These are phyloP conservation scores for Peromyscus leucopus DNA, from an alignment of 2,113 vertebrate genomes.

Conservation along the genomic window DNA sequence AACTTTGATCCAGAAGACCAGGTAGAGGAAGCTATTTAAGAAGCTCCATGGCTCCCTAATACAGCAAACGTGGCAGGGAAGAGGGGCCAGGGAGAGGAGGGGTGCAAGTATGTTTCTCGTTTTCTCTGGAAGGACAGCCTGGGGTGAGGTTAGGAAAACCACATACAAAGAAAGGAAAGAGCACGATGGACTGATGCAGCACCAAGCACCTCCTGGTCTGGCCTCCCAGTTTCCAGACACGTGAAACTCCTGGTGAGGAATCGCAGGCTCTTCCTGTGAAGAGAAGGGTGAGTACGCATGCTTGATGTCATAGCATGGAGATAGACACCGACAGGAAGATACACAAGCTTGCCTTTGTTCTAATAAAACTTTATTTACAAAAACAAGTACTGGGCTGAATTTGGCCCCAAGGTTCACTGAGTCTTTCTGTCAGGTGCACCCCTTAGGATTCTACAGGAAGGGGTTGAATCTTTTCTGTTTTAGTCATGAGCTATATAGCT, in stretches of 20 bases:
- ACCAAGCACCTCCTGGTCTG: neutral
- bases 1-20: neutral
- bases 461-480: neutral
- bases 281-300: too few species aligned
- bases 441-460: neutral
- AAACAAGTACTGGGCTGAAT: neutral
- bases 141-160: neutral
- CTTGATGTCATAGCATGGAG: neutral
- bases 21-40: neutral
- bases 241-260: neutral
- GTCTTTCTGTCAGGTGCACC: neutral
- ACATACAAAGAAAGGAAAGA: neutral
- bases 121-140: neutral
- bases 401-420: neutral
- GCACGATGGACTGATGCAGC: fast-evolving
- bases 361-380: neutral
- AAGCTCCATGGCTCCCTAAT: neutral
- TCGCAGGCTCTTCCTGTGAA: too few species aligned
- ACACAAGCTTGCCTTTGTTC: neutral
- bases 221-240: neutral
- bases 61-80: neutral
- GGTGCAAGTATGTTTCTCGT: fast-evolving
- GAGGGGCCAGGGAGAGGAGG: too few species aligned
- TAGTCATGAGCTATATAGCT: too few species aligned
- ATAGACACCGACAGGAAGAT: neutral